These are phyloP conservation scores for Leptothorax acervorum DNA, from an alignment of 2,888 invertebrate genomes.

Conservation along the genomic window DNA sequence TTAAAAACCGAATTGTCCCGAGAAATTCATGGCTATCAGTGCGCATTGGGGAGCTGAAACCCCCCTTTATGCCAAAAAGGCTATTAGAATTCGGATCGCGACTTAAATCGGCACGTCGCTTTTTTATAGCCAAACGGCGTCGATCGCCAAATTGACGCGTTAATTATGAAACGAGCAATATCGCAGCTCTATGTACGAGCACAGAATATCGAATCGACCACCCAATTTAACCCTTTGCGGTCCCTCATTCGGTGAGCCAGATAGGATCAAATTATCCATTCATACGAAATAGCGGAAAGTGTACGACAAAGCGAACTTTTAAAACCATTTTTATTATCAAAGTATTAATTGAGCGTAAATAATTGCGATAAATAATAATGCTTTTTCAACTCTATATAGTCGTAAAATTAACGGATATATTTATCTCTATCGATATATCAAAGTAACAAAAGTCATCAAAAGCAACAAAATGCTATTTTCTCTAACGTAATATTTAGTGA, in stretches of 20 bases:
- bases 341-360: neutral
- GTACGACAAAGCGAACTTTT: neutral
- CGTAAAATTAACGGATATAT: neutral
- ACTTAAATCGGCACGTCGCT: constrained; percentile 34
- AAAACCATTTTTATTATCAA: constrained; percentile 10
- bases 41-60: constrained; percentile 22
- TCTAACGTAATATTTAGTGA: neutral
- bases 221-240: constrained; percentile 39
- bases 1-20: neutral
- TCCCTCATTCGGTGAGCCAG: constrained; percentile 5
- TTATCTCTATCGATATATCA: neutral
- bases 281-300: constrained; percentile 22
- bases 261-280: constrained; percentile 45
- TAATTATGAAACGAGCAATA: constrained; percentile 68
- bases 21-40: neutral
- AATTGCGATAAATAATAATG: neutral
- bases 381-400: neutral
- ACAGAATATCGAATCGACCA: constrained; percentile 51
- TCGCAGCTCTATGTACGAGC: constrained; percentile 15
- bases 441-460: neutral
- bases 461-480: neutral
- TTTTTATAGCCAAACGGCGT: constrained; percentile 30
- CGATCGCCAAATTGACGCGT: constrained; percentile 61
- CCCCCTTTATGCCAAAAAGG: constrained; percentile 3
- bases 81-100: constrained; percentile 15